Evolutionary conservation across 2,113 vertebrate species (phyloP), one percentile per base, ranked within the genome.

Genomic region (Anoplopoma fimbria): DNA sequence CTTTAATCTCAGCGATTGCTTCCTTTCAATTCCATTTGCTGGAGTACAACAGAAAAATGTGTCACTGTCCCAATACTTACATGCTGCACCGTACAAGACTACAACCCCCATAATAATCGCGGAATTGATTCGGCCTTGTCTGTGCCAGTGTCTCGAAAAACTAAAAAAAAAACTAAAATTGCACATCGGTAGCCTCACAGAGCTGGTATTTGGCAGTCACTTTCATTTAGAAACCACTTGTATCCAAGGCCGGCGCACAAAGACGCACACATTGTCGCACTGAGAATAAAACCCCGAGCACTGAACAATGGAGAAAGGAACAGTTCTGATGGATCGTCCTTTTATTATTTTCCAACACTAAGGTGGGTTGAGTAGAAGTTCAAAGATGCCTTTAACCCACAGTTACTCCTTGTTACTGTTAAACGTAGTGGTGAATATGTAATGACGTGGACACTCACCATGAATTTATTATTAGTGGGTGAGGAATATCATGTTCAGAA

Each of bases 171-270:
- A 73, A 76, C 82, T n/a, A 31, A 72, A 89, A 89, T 80, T 82
- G 67, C 75, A 80, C 84, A 84, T 42, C 25, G 60, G 58, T 53
- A 76, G 31, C 73, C 23, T 58, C 76, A 82, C 36, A 78, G 86
- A 81, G 70, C 71, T 85, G 69, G 34, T 53, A 49, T 85, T 88
- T 88, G 71, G 80, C 67, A 61, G 60, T n/a, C 12, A 25, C 5
- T 69, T 64, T 69, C 68, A 69, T 79, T 84, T 58, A 57, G 75
- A 88, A 89, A 81, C 76, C 72, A 77, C 81, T 84, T 71, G 60
- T 73, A 65, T 84, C 40, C 74, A 86, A 83, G 85, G 77, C 73
- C 60, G 33, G 42, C 7, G 9, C 72, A 83, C 45, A 81, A 36
- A 77, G 58, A 47, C 29, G 19, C 55, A 45, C 29, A 60, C 8